Conservation (phyloP, 2,888 invertebrate species). For the Auanema freiburgensis region DNA sequence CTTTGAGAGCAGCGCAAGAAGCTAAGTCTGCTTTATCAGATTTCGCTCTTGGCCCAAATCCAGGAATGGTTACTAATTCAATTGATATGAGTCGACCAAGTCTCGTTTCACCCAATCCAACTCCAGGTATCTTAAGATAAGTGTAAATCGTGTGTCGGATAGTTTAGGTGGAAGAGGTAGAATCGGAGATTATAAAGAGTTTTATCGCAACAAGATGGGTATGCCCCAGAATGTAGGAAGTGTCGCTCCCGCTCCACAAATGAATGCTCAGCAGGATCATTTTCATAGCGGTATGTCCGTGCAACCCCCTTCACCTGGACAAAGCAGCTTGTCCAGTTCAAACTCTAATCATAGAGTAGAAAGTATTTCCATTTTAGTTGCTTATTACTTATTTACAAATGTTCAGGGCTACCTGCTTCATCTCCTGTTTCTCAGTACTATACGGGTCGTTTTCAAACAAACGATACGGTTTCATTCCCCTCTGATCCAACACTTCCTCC, state of each 20-base stretch:
- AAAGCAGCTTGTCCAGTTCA: constrained; percentile 30
- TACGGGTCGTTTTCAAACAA: no score
- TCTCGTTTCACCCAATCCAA: neutral
- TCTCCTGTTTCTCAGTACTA: no score
- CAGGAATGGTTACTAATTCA: no score
- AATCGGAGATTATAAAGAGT: constrained; percentile 44
- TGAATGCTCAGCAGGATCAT: neutral
- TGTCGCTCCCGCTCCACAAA: neutral
- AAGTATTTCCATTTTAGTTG: no score
- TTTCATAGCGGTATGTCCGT: neutral
- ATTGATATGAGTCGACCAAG: constrained; percentile 11
- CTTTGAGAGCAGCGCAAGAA: constrained; percentile 29
- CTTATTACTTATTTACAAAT: no score
- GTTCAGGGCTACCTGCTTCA: no score
- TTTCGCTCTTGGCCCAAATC: constrained; percentile 8
- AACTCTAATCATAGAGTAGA: constrained; percentile 12
- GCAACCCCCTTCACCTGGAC: constrained; percentile 26
- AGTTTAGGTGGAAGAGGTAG: constrained; percentile 25
- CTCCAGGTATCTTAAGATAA: neutral
- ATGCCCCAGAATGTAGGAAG: neutral
- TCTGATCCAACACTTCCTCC: no score
- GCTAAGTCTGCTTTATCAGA: constrained; percentile 34
- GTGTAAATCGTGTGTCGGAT: neutral
- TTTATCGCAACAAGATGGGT: constrained; percentile 38
- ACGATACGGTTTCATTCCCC: no score